Base-by-base conservation (phyloP, 2,888 invertebrate genomes). In the Junonia oenone region DNA sequence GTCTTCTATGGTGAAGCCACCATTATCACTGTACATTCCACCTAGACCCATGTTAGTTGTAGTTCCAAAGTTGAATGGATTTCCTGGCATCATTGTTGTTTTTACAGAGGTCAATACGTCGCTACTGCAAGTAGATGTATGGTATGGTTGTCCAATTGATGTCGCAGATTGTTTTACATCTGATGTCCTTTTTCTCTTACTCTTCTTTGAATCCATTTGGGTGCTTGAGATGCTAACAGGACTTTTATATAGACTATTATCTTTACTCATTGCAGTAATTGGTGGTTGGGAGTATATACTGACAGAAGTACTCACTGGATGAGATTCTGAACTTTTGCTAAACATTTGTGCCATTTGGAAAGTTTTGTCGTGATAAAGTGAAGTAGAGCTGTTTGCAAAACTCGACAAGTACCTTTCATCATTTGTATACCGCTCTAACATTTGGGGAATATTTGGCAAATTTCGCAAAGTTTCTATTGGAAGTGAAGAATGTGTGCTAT, bases 1-100 rank as follows among this genome's bases (percentile, higher is more conserved):
- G 65, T 94, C 94, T 66, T 94, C 94, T 47, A 85, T 82, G 50
- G 95, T 85, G 75, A 94, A 95, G 38, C 92, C 92, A 65, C 92
- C 90, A 71, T 93, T 93, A 45, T 94, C 94, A 6, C 89, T 91
- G 66, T 93, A 93, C 45, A 93, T 76, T 13, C 92, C 91, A 11
- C 92, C 75, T 55, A 93, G 77, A 40, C 90, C 83, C 70, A 94
- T 84, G 57, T 92, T 91, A 2, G 94, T 90, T 0, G 95, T 90
- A 2, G 95, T 91, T 14, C 95, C 95, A 72, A 96, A 97, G 75
- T 96, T 96, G 69, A 96, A 97, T 49, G 96, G 96, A 81, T 95
- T 96, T 22, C 95, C 94, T 6, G 96, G 93, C 62, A 96, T 95
- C 73, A 95, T 94, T 66, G 93, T 93, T 0, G 77, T 68, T 62